Percentiles rank a stretch among this genome's conserved stretches.
phyloP scores from a whole-genome alignment of 1,140 invertebrate species.

The Cotesia glomerata region DNA sequence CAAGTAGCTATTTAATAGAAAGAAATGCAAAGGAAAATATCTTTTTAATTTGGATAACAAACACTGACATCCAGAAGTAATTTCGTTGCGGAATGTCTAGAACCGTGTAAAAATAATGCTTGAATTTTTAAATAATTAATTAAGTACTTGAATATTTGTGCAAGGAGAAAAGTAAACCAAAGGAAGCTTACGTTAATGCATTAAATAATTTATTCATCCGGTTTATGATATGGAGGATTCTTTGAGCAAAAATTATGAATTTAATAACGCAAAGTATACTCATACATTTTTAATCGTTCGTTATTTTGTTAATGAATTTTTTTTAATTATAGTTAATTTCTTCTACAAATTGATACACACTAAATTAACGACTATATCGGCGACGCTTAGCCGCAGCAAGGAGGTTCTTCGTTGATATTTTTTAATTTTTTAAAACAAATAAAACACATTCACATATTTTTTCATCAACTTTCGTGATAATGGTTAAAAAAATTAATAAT shows the following conservation, averaged over 20 bases:
- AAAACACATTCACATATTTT: constrained; percentile 3
- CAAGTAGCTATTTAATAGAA: neutral
- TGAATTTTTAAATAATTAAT: neutral
- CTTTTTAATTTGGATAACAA: neutral
- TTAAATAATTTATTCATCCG: constrained; percentile 13
- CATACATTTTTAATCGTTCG: neutral
- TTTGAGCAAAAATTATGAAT: constrained; percentile 31
- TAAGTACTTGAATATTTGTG: neutral
- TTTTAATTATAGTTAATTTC: neutral
- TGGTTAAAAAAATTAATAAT: constrained; percentile 2
- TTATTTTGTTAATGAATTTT: neutral
- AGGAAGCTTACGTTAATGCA: neutral
- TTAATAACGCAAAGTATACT: constrained; percentile 14
- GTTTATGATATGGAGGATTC: constrained; percentile 34
- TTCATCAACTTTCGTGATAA: neutral
- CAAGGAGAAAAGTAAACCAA: neutral
- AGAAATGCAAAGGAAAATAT: neutral
- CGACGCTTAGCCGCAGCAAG: neutral
- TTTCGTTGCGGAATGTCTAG: constrained; percentile 25
- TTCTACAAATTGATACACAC: constrained; percentile 6
- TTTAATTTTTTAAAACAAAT: neutral
- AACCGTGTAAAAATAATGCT: neutral
- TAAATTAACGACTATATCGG: constrained; percentile 14
- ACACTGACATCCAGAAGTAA: constrained; percentile 5
- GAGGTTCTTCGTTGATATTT: constrained; percentile 16